phyloP scores from a whole-genome alignment of 2,797 vertebrate species.

The Peromyscus eremicus region DNA sequence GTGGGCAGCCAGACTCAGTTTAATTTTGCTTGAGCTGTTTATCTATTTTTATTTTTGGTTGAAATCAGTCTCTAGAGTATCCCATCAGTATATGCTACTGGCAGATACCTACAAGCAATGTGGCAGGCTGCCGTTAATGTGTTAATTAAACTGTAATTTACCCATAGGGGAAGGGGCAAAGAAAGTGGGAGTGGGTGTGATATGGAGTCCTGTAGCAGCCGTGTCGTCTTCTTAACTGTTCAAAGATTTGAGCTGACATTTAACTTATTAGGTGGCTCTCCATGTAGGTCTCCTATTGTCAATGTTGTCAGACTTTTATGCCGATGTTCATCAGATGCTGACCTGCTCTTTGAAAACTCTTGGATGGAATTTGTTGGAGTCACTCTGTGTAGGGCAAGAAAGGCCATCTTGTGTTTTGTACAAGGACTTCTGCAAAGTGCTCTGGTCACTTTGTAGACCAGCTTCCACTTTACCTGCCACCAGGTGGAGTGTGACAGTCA shows the following conservation, averaged over 20 bases:
- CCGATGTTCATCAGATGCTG: constrained; percentile 59
- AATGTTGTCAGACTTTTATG: constrained; percentile 17
- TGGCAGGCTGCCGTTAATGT: constrained; percentile 74
- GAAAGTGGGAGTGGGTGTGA: constrained; percentile 45
- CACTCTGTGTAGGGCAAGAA: constrained; percentile 33
- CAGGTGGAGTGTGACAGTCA: constrained; percentile 78
- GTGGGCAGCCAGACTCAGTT: constrained; percentile 81
- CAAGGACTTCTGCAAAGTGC: constrained; percentile 13
- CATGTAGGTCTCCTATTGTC: constrained; percentile 50
- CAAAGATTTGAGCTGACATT: constrained; percentile 29
- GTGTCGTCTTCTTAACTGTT: constrained; percentile 48
- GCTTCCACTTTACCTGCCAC: constrained; percentile 74
- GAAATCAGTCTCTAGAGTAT: constrained; percentile 82
- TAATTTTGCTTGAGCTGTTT: constrained; percentile 84
- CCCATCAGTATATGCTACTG: constrained; percentile 78
- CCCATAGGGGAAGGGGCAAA: constrained; percentile 47
- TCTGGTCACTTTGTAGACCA: constrained; percentile 45
- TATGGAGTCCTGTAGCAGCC: constrained; percentile 28
- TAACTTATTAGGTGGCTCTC: constrained; percentile 5
- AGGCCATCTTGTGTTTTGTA: constrained; percentile 27
- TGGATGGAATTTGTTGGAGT: constrained; percentile 20
- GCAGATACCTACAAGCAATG: constrained; percentile 77
- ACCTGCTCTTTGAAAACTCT: constrained; percentile 29
- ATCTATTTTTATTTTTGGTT: constrained; percentile 85
- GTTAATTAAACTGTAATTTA: constrained; percentile 79